Conservation (phyloP, 2,113 vertebrate species). For the Chaenogobius annularis region DNA sequence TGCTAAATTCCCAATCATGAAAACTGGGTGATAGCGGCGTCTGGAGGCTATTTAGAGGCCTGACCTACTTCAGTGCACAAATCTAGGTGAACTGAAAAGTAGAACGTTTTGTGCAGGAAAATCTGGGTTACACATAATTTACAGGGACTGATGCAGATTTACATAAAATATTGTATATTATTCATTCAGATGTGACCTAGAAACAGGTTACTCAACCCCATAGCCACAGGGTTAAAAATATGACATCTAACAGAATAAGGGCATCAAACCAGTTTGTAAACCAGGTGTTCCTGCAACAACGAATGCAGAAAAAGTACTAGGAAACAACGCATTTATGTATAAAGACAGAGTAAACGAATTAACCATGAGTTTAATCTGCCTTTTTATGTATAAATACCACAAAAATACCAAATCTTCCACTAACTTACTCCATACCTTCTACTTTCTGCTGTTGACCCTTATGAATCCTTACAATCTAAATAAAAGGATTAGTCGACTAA, state of each 20-base stretch:
- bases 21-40: neutral
- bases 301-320: too few species aligned
- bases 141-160: constrained; percentile 14
- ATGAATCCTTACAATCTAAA: too few species aligned
- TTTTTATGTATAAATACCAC: too few species aligned
- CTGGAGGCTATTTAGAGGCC: constrained; percentile 10
- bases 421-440: too few species aligned
- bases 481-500: too few species aligned
- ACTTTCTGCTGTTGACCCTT: too few species aligned
- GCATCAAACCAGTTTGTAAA: too few species aligned
- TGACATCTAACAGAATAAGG: constrained; percentile 17
- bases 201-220: constrained; percentile 30
- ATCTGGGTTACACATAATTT: constrained; percentile 7
- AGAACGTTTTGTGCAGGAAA: neutral
- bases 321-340: too few species aligned
- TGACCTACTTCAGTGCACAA: constrained; percentile 29
- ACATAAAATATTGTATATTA: neutral
- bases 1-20: neutral
- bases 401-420: too few species aligned
- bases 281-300: too few species aligned
- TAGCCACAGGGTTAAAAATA: constrained; percentile 30
- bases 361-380: too few species aligned
- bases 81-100: constrained; percentile 16
- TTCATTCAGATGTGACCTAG: neutral
- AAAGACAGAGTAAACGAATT: too few species aligned